Base-by-base conservation (phyloP, 2,797 vertebrate species). In the Pipistrellus nathusii region DNA sequence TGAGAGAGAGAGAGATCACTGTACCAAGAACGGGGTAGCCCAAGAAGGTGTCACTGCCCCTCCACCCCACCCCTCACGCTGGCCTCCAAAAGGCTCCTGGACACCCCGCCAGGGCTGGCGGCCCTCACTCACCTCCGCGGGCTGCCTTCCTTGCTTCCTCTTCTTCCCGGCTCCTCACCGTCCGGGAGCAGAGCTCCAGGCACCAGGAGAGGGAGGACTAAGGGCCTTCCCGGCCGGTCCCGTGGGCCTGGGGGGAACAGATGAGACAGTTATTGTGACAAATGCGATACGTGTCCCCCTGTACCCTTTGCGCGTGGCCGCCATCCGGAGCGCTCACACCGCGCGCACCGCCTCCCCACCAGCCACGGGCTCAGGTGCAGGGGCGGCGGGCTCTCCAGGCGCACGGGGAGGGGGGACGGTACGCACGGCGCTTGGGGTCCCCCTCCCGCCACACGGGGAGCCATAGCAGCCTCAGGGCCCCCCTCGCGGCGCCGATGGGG, bases 41-140 rank as follows among this genome's bases (percentile, higher is more conserved):
- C 30, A 23, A 21, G 51, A 59, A 81, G n/a, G 18, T 68, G 51
- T 72, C 92, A 15, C 68, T 25, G 82, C 35, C 32, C 71, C 78
- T 71, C 57, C 46, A 46, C 32, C 17, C 46, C 77, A n/a, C 23
- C 51, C 64, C 69, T 86, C 48, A 14, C 1, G 44, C 38, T 72
- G 35, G 62, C 57, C 59, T 71, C 41, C 4, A n/a, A 38, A 71
- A 73, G 46, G 20, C 51, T 32, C n/a, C 46, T 10, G 21, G 48
- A 76, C 57, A 32, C 41, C 35, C 27, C 30, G 2, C 35, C 20
- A 25, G 68, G 41, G 38, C 64, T 21, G 27, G 9, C 35, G 35
- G 8, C 46, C n/a, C 62, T 62, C 84, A 95, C 95, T 97, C 82
- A 97, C 97, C 88, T 90, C 0, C 14, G 64, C 55, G 0, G n/a